phyloP scores from a whole-genome alignment of 2,113 vertebrate species.

The Dolichotis patagonum region DNA sequence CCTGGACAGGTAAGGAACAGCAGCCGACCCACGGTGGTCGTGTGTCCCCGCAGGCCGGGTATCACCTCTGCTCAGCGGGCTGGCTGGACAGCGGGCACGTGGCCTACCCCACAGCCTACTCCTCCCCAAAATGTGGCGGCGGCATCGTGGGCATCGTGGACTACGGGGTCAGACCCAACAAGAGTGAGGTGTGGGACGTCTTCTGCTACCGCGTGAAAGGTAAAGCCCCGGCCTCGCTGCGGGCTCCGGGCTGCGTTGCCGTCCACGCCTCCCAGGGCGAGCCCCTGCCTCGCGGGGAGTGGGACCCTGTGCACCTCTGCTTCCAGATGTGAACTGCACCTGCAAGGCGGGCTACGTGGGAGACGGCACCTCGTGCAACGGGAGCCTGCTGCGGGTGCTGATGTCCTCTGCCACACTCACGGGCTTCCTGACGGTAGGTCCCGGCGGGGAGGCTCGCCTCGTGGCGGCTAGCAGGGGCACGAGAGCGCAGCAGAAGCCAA shows the following conservation, averaged over 20 bases:
- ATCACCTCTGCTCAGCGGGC: constrained; percentile 92
- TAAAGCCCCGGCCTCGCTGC: constrained; percentile 69
- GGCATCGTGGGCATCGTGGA: constrained; percentile 95
- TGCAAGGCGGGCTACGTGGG: constrained; percentile 94
- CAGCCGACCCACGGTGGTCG: background rate
- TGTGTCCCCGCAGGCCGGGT: constrained; percentile 87
- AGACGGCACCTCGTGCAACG: constrained; percentile 91
- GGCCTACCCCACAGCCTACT: constrained; percentile 92
- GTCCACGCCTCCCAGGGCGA: background rate
- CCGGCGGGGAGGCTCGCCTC: background rate
- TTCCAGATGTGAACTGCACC: constrained; percentile 93
- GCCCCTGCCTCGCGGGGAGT: background rate
- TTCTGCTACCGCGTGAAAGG: constrained; percentile 97
- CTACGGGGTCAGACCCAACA: constrained; percentile 90
- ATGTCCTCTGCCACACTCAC: constrained; percentile 88
- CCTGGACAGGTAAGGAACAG: background rate
- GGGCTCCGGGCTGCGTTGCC: background rate
- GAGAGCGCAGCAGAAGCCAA: background rate
- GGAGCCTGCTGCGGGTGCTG: constrained; percentile 95
- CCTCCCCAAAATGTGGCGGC: constrained; percentile 91
- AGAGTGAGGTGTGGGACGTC: constrained; percentile 93
- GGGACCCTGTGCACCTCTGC: constrained; percentile 29
- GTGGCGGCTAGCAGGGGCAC: background rate
- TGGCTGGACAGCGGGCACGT: constrained; percentile 91
- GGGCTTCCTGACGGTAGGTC: constrained; percentile 92